Evolutionary conservation across 2,888 invertebrate species (phyloP), one percentile per base, ranked within the genome.

Genomic region (Thereva nobilitata): DNA sequence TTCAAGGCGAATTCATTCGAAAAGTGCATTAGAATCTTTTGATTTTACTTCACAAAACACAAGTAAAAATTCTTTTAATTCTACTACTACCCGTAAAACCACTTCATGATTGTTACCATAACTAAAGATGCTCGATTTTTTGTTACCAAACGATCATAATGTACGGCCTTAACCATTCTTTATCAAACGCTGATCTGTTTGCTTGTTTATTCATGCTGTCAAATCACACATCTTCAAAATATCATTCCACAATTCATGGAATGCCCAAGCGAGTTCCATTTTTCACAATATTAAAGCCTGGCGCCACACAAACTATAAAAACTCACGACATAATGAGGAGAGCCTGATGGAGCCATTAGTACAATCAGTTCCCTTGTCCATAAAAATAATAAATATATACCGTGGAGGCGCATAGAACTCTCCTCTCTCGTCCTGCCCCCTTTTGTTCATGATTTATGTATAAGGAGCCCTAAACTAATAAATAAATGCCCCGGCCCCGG

Each of bases 231-330:
- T 34, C 5, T 47, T 34, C 50, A 34, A 23, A 23, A 23, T 50
- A 50, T 50, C 23, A 50, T 50, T 50, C 50, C 50, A 23, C 7
- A 53, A 53, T 53, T 53, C 53, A 37, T 12, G 53, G 53, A 53
- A 53, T 55, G 55, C 44, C 41, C 42, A 52, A 42, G 55, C 45
- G 44, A 45, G 38, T 54, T 10, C 45, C 54, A 64, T 64, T 54
- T 64, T 64, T 64, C 64, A 64, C 54, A 64, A 23, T 64, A 55
- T 47, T 64, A 64, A 64, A 54, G 55, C 74, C 75, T 78, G 78
- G 78, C 78, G 78, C 78, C 78, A 78, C 75, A 71, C 75, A 71
- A 75, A 74, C 76, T 75, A 78, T 78, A 78, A 78, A 77, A 77
- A 76, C 54, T 52, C 54, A 54, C 54, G 54, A 54, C 47, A 64